Conservation (phyloP, 1,140 invertebrate genomes). For the Mylabris phalerata region DNA sequence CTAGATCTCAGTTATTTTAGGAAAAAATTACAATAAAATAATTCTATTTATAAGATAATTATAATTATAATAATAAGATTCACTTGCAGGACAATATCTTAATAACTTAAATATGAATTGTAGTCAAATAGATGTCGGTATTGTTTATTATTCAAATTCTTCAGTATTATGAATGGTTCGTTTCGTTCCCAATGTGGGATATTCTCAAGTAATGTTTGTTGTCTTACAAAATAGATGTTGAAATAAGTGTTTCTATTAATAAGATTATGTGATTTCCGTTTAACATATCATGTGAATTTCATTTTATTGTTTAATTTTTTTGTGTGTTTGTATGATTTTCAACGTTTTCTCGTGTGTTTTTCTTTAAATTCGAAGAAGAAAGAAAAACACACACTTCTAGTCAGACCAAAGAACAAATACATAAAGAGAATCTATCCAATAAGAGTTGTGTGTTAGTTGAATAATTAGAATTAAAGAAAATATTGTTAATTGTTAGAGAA, state of each 20-base stretch:
- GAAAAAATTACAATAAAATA: too few species aligned
- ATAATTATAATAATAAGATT: neutral
- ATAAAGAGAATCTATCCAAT: neutral
- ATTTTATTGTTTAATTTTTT: neutral
- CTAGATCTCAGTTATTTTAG: too few species aligned
- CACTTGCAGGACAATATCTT: neutral
- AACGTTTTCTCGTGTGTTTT: neutral
- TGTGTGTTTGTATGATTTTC: neutral
- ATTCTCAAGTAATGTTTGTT: neutral
- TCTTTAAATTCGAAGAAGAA: neutral
- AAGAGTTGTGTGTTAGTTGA: neutral
- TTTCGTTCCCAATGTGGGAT: too few species aligned
- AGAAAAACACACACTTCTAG: slow-evolving; percentile 1
- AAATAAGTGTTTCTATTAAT: neutral
- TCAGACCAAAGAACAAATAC: neutral
- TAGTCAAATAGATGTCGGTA: neutral
- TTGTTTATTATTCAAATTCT: neutral
- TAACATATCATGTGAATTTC: too few species aligned
- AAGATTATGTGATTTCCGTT: neutral
- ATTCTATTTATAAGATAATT: neutral
- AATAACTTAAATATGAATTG: neutral
- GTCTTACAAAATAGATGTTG: neutral
- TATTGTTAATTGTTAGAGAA: neutral
- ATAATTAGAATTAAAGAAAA: neutral
- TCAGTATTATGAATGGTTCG: too few species aligned